These are phyloP conservation scores for Terebella lapidaria DNA, from an alignment of 2,888 invertebrate species.

Conservation along the genomic window DNA sequence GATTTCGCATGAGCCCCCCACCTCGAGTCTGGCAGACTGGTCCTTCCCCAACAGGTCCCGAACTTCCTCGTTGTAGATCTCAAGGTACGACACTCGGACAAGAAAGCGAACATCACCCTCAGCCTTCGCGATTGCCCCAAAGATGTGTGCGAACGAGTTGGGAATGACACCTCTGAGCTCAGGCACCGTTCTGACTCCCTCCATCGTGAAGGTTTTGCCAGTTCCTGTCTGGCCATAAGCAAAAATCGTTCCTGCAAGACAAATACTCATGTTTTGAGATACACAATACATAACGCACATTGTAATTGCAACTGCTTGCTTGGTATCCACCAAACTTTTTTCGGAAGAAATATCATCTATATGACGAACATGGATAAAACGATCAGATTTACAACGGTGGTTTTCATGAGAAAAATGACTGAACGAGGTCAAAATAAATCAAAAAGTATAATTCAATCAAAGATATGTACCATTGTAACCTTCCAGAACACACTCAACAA, in stretches of 20 bases:
- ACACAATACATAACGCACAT: too few relatives aligned
- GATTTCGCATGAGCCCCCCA: too few relatives aligned
- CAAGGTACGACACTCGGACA: conserved; percentile 94
- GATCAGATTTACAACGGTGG: too few relatives aligned
- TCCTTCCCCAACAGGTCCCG: conserved; percentile 88
- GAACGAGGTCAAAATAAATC: background rate
- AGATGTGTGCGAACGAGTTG: conserved; percentile 97
- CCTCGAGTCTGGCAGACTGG: conserved; percentile 72
- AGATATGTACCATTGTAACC: conserved; percentile 84
- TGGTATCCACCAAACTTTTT: too few relatives aligned
- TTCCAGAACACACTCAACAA: conserved; percentile 91
- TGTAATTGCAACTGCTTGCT: too few relatives aligned
- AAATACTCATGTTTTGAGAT: background rate
- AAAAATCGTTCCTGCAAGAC: conserved; percentile 59
- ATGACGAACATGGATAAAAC: too few relatives aligned
- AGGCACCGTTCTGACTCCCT: conserved; percentile 79
- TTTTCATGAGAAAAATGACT: background rate
- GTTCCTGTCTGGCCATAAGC: conserved; percentile 75
- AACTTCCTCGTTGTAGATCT: conserved; percentile 99
- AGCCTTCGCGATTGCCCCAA: conserved; percentile 93
- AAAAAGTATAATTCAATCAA: background rate
- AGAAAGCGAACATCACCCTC: conserved; percentile 87
- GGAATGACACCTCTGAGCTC: conserved; percentile 94
- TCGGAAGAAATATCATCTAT: too few relatives aligned
- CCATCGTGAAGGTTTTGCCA: conserved; percentile 99